Evolutionary conservation across 2,888 invertebrate species (phyloP), one percentile per base, ranked within the genome.

Genomic region (Spialia ferax): DNA sequence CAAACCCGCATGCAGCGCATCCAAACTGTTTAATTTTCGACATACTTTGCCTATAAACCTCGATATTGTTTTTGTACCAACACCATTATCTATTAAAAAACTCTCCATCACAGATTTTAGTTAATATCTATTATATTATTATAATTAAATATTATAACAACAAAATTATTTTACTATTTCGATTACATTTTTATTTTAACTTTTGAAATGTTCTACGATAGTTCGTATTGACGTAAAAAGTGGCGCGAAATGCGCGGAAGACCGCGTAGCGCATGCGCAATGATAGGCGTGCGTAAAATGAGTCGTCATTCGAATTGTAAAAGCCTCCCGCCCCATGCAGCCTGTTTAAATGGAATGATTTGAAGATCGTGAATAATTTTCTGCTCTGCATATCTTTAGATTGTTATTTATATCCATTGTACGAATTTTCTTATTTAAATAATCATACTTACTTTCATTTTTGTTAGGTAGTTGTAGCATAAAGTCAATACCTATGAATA

Each of bases 251-350:
- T 50, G 65, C 65, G 80, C 82, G 84, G 84, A 82, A 82, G 61
- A 84, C 83, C 88, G 89, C 88, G 86, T 80, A 75, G 79, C 81
- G 85, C 88, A 84, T 87, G 89, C 88, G 88, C 86, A 80, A 75
- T 76, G 75, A 59, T 61, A 68, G 59, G 65, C 79, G 77, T 81
- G 82, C 84, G 84, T 84, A 87, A 87, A 89, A 65, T 72, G 75
- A 76, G 69, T 48, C 20, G 20, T 20, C 48, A 48, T 20, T 20
- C 11, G 20, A 48, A 48, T 69, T 57, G 69, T 73, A 78, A 74
- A 78, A 80, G 79, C 79, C 83, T 84, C 85, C 81, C 83, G 52
- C 81, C 83, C 82, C 83, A 82, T 81, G 80, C 80, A 86, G 83
- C 85, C 85, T 84, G 74, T 75, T 75, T 76, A 77, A 75, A 75